Base-by-base conservation (phyloP, 2,888 invertebrate genomes). In the Smittia aterrima region DNA sequence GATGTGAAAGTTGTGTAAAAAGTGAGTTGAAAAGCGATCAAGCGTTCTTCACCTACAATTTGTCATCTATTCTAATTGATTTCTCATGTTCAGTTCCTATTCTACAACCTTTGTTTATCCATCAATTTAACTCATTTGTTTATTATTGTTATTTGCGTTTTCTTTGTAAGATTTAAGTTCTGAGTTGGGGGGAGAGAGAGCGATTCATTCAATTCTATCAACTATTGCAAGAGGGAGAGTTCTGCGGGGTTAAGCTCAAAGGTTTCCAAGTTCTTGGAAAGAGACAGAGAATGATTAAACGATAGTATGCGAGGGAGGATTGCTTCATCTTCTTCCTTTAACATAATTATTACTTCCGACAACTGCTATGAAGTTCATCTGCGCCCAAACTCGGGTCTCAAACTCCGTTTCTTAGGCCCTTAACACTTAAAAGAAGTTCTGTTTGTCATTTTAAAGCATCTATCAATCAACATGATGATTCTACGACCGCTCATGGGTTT, bases 301-400 rank as follows among this genome's bases (percentile, higher is more conserved):
- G 47, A 47, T 47, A 47, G n/a, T n/a, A n/a, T 58, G 58, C 58
- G 58, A 58, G 58, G 58, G 58, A 22, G 58, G 22, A 58, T 58
- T 22, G 7, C 22, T 58, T 18, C n/a, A n/a, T n/a, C 58, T 58
- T 20, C 9, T 13, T n/a, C 16, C 47, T 22, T 22, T 22, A 58
- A 22, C 22, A 58, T 22, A 58, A 58, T 58, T 58, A 58, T 18
- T 58, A 58, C 58, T 58, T 58, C 13, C 47, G 13, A 4, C 4
- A 38, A 38, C 38, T 38, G 4, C n/a, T n/a, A 7, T 38, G 38
- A 47, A 4, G 47, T 11, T 13, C 16, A n/a, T 3, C 7, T 11
- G 7, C 16, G 47, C 9, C 9, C 38, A 38, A 9, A 7, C 9
- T 38, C 38, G 4, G 38, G 38, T 38, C 47, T 47, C n/a, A 3